Evolutionary conservation across 2,888 invertebrate genomes (phyloP).

Genomic region (Hesperia comma): DNA sequence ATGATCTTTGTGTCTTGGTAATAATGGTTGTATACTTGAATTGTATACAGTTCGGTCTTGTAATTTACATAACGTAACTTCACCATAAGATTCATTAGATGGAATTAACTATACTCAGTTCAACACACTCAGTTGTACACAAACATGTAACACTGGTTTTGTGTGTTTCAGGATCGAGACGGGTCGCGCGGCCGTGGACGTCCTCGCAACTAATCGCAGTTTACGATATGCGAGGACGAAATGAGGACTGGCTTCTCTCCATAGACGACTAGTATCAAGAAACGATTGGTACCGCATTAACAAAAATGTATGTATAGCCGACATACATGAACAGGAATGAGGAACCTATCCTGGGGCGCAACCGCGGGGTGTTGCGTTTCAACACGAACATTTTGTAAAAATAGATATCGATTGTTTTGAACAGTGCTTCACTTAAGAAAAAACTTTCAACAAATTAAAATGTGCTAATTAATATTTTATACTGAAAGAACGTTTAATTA

Average conservation of each 20-base stretch:
- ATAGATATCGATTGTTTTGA: slow-evolving; percentile 80
- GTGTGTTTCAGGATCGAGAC: slow-evolving; percentile 70
- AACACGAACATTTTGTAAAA: slow-evolving; percentile 76
- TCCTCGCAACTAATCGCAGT: slow-evolving; percentile 70
- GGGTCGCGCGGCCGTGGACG: slow-evolving; percentile 79
- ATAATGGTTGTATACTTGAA: too few relatives aligned
- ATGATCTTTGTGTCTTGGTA: too few relatives aligned
- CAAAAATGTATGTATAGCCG: slow-evolving; percentile 61
- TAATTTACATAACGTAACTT: too few relatives aligned
- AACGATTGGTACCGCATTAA: slow-evolving; percentile 75
- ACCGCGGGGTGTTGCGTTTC: slow-evolving; percentile 64
- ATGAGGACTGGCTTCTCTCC: slow-evolving; percentile 82
- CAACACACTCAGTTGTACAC: too few relatives aligned
- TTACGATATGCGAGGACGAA: slow-evolving; percentile 61
- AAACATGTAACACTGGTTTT: neutral
- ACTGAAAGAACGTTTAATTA: slow-evolving; percentile 79
- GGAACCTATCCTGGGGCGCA: slow-evolving; percentile 60
- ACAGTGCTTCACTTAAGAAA: slow-evolving; percentile 77
- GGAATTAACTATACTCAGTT: neutral
- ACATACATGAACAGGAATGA: slow-evolving; percentile 58
- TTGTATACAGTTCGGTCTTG: too few relatives aligned
- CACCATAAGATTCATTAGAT: too few relatives aligned
- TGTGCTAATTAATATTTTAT: slow-evolving; percentile 81
- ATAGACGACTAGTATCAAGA: slow-evolving; percentile 80
- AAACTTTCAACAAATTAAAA: slow-evolving; percentile 82